Conservation (phyloP, 1,140 invertebrate species). For the Coelopa frigida region DNA sequence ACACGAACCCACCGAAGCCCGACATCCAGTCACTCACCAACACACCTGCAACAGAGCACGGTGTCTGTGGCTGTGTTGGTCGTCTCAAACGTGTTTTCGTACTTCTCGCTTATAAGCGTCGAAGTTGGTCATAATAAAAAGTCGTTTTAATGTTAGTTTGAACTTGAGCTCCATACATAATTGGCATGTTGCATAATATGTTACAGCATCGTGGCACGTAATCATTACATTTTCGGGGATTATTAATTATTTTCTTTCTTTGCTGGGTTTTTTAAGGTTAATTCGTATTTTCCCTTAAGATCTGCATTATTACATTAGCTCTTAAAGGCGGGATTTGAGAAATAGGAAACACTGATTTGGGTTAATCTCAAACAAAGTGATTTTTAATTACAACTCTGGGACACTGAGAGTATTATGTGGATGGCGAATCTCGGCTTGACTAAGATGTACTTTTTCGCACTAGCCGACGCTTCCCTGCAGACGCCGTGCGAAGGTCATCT, state of each 20-base stretch:
- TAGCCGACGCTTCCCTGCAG: too few relatives aligned
- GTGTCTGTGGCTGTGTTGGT: not conserved
- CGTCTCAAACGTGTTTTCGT: slow-evolving; percentile 22
- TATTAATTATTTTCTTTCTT: not conserved
- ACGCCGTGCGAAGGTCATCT: too few relatives aligned
- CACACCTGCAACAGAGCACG: not conserved
- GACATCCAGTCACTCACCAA: not conserved
- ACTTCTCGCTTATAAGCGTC: slow-evolving; percentile 20
- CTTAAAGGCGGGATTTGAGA: not conserved
- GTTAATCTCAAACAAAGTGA: not conserved
- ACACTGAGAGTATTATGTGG: too few relatives aligned
- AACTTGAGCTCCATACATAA: slow-evolving; percentile 45
- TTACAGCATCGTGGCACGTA: slow-evolving; percentile 16
- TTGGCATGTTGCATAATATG: slow-evolving; percentile 18
- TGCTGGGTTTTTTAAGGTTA: not conserved
- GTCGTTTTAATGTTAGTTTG: slow-evolving; percentile 30
- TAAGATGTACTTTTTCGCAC: too few relatives aligned
- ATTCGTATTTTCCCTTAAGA: too few relatives aligned
- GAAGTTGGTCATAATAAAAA: slow-evolving; percentile 30
- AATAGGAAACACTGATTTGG: not conserved
- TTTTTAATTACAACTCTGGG: not conserved
- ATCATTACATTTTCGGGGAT: not conserved
- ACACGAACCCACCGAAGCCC: not conserved
- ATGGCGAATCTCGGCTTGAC: too few relatives aligned
- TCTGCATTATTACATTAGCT: too few relatives aligned